phyloP scores from a whole-genome alignment of 1,140 invertebrate genomes.

The Drosophila littoralis region DNA sequence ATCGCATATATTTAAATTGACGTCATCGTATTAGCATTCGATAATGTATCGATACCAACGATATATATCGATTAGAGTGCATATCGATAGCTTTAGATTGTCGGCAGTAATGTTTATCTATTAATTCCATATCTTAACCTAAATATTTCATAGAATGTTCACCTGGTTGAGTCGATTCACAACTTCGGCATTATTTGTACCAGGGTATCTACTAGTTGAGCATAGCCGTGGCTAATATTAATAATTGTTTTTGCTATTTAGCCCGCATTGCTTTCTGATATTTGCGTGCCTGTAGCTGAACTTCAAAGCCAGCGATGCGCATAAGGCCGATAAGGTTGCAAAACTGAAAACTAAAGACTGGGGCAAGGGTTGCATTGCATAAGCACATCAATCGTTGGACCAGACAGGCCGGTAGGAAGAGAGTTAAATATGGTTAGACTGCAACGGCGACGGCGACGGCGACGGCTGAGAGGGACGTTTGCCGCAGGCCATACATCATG shows the following conservation, averaged over 20 bases:
- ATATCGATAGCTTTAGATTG: too few relatives aligned
- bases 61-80: too few relatives aligned
- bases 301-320: conserved; percentile 52
- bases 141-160: too few relatives aligned
- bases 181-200: background rate
- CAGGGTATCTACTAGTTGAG: conserved; percentile 1
- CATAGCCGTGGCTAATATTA: conserved; percentile 6
- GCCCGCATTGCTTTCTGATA: conserved; percentile 59
- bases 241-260: conserved; percentile 44
- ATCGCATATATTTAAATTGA: too few relatives aligned
- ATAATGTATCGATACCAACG: too few relatives aligned
- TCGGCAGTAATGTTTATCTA: too few relatives aligned
- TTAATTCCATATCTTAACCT: too few relatives aligned
- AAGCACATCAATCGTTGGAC: conserved; percentile 79
- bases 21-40: too few relatives aligned
- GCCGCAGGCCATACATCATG: conserved; percentile 75
- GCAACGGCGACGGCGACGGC: background rate
- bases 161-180: too few relatives aligned
- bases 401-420: conserved; percentile 48
- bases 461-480: conserved; percentile 25
- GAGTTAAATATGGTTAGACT: background rate
- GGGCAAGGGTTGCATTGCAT: conserved; percentile 71
- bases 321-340: conserved; percentile 44
- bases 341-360: conserved; percentile 26
- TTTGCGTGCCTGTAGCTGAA: conserved; percentile 70